Evolutionary conservation across 2,888 invertebrate species (phyloP), one percentile per base, ranked within the genome.

Genomic region (Furcula furcula): DNA sequence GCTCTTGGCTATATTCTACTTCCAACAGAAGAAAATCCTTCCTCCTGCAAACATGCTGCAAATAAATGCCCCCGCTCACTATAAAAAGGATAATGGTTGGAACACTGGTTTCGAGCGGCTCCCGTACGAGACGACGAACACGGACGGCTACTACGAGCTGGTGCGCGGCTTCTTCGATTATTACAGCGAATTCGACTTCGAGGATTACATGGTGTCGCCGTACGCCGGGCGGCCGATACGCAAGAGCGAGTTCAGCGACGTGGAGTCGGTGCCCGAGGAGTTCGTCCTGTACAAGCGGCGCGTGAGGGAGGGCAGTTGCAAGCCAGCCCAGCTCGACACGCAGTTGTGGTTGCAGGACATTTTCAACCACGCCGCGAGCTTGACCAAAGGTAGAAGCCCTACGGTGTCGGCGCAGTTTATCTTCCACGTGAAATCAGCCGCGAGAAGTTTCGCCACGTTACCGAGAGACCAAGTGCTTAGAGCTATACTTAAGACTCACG

Each of bases 101-200:
- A 27, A 38, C 30, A 23, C 14, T 2, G 29, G 9, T 3, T 45
- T 34, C n/a, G 10, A 30, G n/a, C n/a, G 15, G 13, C 12, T 38
- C 11, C 11, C 21, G 2, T 34, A 7, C 12, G n/a, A 34, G 7
- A 7, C 12, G 0, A 31, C 21, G 1, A 36, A 33, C 1, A 30
- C 11, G 0, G 26, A 27, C 1, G 42, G 11, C 7, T 2, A 55
- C 6, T 35, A 53, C 12, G 29, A 49, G 19, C 34, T 57, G 7
- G 11, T 57, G 10, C 48, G 51, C 3, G 46, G 48, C 0, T 58
- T 58, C 35, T 58, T 53, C 5, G 29, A 45, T 9, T 57, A 51
- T 36, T 58, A 47, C 38, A 54, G 43, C 21, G 29, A 33, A 7
- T 57, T 58, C 31, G 30, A 51, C 19, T 57, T 44, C 9, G 22